Evolutionary conservation across 2,797 vertebrate species (phyloP).

Genomic region (Austrolebias charrua): DNA sequence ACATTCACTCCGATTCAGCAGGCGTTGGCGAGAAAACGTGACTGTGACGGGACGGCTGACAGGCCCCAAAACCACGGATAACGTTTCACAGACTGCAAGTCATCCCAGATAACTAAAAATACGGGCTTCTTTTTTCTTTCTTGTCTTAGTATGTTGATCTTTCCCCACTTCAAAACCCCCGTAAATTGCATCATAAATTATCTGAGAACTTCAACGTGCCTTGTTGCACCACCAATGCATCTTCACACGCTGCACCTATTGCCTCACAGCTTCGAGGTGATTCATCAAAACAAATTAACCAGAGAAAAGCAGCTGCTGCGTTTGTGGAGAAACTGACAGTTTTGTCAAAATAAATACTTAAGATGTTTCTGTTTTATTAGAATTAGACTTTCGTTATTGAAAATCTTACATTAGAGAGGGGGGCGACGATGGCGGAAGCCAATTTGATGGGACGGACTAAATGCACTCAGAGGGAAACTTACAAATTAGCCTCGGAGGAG

Average conservation of each 20-base stretch:
- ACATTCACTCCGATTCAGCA: slow-evolving; percentile 30
- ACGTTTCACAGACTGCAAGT: slow-evolving; percentile 23
- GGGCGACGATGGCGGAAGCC: background rate
- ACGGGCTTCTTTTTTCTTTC: too few relatives aligned
- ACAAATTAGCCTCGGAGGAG: slow-evolving; percentile 70
- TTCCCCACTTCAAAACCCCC: background rate
- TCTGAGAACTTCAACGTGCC: slow-evolving; percentile 26
- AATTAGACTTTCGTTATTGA: slow-evolving; percentile 11
- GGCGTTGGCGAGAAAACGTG: slow-evolving; percentile 23
- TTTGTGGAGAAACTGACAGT: slow-evolving; percentile 20
- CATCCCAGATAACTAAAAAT: slow-evolving; percentile 14
- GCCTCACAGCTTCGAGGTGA: slow-evolving; percentile 28
- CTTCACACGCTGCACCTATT: slow-evolving; percentile 9
- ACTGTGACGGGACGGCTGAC: slow-evolving; percentile 22
- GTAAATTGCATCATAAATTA: slow-evolving; percentile 24
- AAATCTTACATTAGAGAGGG: slow-evolving; percentile 21
- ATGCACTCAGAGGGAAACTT: slow-evolving; percentile 62
- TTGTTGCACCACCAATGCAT: slow-evolving; percentile 15
- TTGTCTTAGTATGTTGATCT: background rate
- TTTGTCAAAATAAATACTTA: slow-evolving; percentile 18
- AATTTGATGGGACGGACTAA: slow-evolving; percentile 51
- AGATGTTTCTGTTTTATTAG: slow-evolving; percentile 18
- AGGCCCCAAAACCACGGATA: slow-evolving; percentile 2
- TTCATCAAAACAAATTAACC: slow-evolving; percentile 44
- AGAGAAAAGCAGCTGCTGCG: slow-evolving; percentile 27